These are phyloP conservation scores for Rousettus madagascariensis DNA, from an alignment of 2,797 vertebrate genomes.

Conservation along the genomic window DNA sequence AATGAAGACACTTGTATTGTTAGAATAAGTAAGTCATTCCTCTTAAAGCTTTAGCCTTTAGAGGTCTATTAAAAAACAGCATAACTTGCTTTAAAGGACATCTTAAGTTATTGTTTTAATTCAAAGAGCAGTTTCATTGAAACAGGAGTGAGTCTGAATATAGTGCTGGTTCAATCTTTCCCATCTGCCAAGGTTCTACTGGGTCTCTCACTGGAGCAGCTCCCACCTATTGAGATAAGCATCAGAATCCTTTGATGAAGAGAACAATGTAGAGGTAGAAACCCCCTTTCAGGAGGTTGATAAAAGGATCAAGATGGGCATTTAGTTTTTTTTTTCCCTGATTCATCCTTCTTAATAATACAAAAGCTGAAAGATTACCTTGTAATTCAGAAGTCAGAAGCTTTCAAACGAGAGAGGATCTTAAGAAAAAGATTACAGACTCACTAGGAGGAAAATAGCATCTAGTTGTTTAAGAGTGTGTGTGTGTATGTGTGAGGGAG, in stretches of 20 bases:
- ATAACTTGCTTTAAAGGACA: neutral
- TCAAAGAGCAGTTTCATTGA: neutral
- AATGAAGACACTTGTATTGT: neutral
- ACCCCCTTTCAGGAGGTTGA: neutral
- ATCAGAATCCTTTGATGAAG: neutral
- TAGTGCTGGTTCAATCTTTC: neutral
- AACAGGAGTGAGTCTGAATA: neutral
- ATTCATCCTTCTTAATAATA: slow-evolving; percentile 56
- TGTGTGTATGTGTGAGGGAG: neutral
- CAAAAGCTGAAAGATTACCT: slow-evolving; percentile 60
- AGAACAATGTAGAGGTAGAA: neutral
- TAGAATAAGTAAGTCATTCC: neutral
- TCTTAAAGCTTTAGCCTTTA: slow-evolving; percentile 15
- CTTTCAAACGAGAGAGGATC: slow-evolving; percentile 30
- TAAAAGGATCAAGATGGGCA: neutral
- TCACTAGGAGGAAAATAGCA: neutral
- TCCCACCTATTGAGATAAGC: neutral
- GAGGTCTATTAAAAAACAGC: neutral
- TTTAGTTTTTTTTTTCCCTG: slow-evolving; percentile 47
- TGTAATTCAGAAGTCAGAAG: slow-evolving; percentile 49
- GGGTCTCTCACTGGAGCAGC: neutral
- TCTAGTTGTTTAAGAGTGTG: too few species aligned
- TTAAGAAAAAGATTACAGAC: slow-evolving; percentile 1
- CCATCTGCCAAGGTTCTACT: neutral
- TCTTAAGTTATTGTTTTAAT: neutral